Evolutionary conservation across 2,113 vertebrate genomes (phyloP).

Genomic region (Panurus biarmicus): DNA sequence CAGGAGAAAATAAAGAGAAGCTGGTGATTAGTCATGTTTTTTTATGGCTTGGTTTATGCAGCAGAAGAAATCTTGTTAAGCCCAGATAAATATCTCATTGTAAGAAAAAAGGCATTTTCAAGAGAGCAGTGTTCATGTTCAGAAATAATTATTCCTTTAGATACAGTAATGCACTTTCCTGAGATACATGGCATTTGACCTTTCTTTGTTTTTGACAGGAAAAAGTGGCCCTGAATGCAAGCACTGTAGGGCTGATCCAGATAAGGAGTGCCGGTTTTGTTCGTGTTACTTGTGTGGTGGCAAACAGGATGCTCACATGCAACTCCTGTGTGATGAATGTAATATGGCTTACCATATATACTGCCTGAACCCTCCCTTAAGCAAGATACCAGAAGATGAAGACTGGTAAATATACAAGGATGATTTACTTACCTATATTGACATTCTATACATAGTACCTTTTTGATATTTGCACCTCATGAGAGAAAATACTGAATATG

Average conservation of each 20-base stretch:
- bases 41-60: background rate
- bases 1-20: background rate
- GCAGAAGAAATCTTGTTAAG: background rate
- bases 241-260: conserved; percentile 92
- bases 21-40: background rate
- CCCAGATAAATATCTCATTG: background rate
- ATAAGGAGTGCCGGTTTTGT: conserved; percentile 90
- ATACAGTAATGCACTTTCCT: background rate
- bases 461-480: background rate
- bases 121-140: background rate
- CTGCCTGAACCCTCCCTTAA: conserved; percentile 92
- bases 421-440: conserved; percentile 7
- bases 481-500: background rate
- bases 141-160: background rate
- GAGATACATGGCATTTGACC: background rate
- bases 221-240: conserved; percentile 98
- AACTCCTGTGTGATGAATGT: conserved; percentile 96
- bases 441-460: background rate
- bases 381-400: conserved; percentile 94
- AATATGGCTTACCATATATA: conserved; percentile 99
- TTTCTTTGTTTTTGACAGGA: conserved; percentile 73
- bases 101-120: background rate
- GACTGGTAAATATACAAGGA: conserved; percentile 85
- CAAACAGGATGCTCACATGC: conserved; percentile 96
- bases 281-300: conserved; percentile 95